A percentile compares a stretch with the other conserved stretches of the same genome.
Conservation (phyloP, 2,797 vertebrate genomes). For the Bradypodion ventrale region DNA sequence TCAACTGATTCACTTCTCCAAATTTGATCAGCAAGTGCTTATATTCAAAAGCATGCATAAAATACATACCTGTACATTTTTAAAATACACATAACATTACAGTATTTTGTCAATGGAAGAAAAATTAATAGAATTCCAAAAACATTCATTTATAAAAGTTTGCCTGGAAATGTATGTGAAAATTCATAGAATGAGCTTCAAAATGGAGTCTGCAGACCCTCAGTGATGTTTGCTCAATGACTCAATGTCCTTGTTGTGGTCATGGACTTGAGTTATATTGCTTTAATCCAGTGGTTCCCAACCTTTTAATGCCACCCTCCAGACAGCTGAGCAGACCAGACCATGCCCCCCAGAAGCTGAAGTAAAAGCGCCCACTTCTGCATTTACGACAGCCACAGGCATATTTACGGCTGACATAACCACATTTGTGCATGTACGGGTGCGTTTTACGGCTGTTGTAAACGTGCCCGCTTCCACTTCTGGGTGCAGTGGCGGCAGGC, state of each 20-base stretch:
- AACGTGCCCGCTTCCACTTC: too few relatives aligned
- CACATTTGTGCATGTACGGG: too few relatives aligned
- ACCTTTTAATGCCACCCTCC: too few relatives aligned
- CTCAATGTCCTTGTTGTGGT: neutral
- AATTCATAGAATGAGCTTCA: neutral
- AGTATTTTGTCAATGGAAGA: neutral
- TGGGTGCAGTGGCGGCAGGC: too few relatives aligned
- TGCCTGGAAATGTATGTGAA: neutral
- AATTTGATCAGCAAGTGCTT: neutral
- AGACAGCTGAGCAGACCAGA: too few relatives aligned
- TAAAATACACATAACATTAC: neutral
- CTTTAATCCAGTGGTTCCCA: too few relatives aligned
- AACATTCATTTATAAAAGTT: neutral
- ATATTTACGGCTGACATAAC: too few relatives aligned
- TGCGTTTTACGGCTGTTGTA: too few relatives aligned
- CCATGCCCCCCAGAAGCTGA: too few relatives aligned
- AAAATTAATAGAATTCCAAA: neutral
- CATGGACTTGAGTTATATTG: neutral
- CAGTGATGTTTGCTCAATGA: neutral
- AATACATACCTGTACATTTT: neutral
- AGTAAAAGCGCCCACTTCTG: too few relatives aligned
- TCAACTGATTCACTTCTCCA: neutral
- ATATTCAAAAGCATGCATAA: neutral
- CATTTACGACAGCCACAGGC: too few relatives aligned
- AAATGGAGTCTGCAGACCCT: neutral